Evolutionary conservation across 2,888 invertebrate genomes (phyloP).

Genomic region (Eugnorisma glareosa): DNA sequence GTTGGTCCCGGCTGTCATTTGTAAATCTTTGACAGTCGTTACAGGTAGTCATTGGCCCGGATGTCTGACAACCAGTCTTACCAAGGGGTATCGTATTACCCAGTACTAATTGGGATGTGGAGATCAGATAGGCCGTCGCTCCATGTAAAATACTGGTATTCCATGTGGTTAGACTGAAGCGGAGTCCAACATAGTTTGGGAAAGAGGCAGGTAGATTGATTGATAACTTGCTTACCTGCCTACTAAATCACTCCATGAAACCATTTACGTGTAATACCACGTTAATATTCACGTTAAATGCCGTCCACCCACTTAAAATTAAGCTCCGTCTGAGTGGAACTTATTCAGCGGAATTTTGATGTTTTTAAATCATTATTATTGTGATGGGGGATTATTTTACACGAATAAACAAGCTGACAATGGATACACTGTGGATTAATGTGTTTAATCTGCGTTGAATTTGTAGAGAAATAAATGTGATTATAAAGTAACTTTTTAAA

Average conservation of each 20-base stretch:
- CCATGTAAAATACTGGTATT: not conserved
- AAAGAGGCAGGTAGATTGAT: not conserved
- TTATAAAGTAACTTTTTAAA: not conserved
- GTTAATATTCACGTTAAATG: slow-evolving; percentile 20
- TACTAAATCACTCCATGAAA: not conserved
- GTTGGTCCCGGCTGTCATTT: not conserved
- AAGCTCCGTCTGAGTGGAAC: slow-evolving; percentile 23
- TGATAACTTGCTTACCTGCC: not conserved
- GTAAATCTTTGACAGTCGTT: not conserved
- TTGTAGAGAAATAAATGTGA: not conserved
- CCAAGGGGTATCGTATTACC: not conserved
- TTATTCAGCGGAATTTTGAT: slow-evolving; percentile 38
- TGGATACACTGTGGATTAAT: slow-evolving; percentile 21
- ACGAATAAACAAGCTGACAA: slow-evolving; percentile 20
- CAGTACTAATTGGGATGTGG: too few species aligned
- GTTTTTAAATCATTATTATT: slow-evolving; percentile 59
- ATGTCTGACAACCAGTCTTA: not conserved
- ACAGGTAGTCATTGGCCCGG: not conserved
- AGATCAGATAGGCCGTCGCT: not conserved
- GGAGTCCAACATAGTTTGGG: not conserved
- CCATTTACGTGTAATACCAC: not conserved
- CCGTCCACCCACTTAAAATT: slow-evolving; percentile 24
- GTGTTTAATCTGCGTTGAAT: not conserved
- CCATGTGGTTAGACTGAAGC: not conserved
- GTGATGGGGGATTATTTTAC: slow-evolving; percentile 48